Percentiles rank a stretch among this genome's conserved stretches.
Evolutionary conservation across 2,888 invertebrate genomes (phyloP).

Genomic region (Vanessa cardui): DNA sequence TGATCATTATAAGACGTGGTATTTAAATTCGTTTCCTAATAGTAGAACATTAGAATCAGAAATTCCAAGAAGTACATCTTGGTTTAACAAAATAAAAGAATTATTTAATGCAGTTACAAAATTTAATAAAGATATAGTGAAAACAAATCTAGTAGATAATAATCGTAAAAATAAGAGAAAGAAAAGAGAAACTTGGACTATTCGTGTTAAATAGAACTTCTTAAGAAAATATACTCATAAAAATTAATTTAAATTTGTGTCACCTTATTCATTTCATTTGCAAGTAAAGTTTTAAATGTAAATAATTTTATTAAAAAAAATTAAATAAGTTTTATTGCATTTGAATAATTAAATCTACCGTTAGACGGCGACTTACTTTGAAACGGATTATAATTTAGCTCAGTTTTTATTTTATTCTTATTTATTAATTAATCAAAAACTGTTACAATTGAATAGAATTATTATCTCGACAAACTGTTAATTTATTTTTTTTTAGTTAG

Average conservation of each 20-base stretch:
- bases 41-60: constrained; percentile 51
- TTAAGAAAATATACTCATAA: too few relatives aligned
- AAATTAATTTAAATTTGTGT: too few relatives aligned
- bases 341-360: neutral
- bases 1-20: constrained; percentile 81
- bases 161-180: constrained; percentile 59
- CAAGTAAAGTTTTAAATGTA: neutral
- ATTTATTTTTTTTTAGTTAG: too few relatives aligned
- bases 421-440: neutral
- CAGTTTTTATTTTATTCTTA: neutral
- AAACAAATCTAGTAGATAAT: constrained; percentile 36
- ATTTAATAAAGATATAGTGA: constrained; percentile 45
- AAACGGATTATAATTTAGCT: neutral
- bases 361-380: neutral
- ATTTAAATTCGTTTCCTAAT: constrained; percentile 65
- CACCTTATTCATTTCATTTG: too few relatives aligned
- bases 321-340: neutral
- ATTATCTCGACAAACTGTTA: too few relatives aligned
- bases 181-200: constrained; percentile 62
- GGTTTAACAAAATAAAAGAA: constrained; percentile 58
- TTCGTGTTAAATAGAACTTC: constrained; percentile 48
- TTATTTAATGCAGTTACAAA: constrained; percentile 55
- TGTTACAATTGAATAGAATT: too few relatives aligned
- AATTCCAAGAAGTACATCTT: constrained; percentile 49
- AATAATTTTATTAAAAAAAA: neutral